Base-by-base conservation (phyloP, 2,888 invertebrate genomes). In the Agrypnus murinus region DNA sequence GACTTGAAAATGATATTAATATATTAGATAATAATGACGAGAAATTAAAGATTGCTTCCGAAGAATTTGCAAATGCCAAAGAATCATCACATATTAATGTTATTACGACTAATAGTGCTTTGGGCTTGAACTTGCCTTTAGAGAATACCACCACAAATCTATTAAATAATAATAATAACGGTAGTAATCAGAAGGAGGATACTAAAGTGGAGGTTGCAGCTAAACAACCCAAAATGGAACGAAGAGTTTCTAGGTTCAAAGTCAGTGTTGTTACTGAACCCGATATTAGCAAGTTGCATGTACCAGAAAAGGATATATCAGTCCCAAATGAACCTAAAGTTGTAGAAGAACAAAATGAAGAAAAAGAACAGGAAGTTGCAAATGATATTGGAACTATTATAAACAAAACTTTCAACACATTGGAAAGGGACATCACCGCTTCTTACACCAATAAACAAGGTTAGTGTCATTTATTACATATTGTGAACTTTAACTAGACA, bases 201-300 rank as follows among this genome's bases (percentile, higher is more conserved):
- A n/a, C 7, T n/a, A 40, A 40, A 40, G 7, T n/a, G 40, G 19
- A 6, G 1, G 17, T 14, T 10, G 10, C 45, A 2, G 3, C 34
- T n/a, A 43, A 53, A 32, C 55, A 40, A n/a, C 25, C 43, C 2
- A 70, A 70, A 25, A 45, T 79, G 50, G 84, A 84, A 72, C 77
- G 87, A 58, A 84, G 84, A 72, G 81, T 88, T 12, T 88, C 88
- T 6, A 83, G 88, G 58, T 88, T 88, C 78, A 86, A 87, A 81
- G 88, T 89, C 58, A 87, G 87, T 79, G 85, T 87, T 10, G 87
- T 89, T 19, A 85, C 83, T 10, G 88, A 88, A 76, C 85, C 86
- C 4, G 85, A 86, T 71, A 76, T 78, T 17, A 81, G 75, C 64
- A 83, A 83, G 69, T 71, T 84, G 46, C 75, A 77, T 6, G 72